Conservation (phyloP, 2,797 vertebrate genomes). For the Gymnothorax reevesii region DNA sequence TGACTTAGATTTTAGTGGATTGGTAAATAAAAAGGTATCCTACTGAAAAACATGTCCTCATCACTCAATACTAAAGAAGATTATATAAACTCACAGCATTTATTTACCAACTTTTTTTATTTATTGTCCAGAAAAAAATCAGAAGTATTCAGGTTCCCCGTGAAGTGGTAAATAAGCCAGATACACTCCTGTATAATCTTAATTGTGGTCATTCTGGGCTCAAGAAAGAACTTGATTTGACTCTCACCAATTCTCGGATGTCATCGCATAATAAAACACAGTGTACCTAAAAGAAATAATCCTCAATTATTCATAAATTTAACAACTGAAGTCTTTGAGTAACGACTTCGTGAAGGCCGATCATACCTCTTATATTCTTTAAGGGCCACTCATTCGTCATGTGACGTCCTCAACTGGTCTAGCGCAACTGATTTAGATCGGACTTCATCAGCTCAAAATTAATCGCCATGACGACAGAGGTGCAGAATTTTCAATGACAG, state of each 20-base stretch:
- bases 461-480: background rate
- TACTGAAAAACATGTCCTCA: background rate
- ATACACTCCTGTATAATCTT: background rate
- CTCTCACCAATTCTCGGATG: background rate
- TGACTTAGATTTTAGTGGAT: background rate
- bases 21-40: background rate
- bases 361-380: background rate
- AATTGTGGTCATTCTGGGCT: background rate
- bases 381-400: background rate
- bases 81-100: background rate
- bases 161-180: background rate
- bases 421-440: background rate
- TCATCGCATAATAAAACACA: background rate
- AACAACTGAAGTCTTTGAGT: background rate
- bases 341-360: background rate
- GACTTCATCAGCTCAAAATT: background rate
- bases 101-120: background rate
- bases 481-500: background rate
- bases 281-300: background rate
- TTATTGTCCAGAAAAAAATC: background rate
- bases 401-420: background rate
- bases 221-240: background rate
- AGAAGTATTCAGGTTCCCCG: background rate
- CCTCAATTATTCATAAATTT: background rate
- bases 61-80: background rate